A percentile compares a stretch with the other conserved stretches of the same genome.
Conservation (phyloP, 1,140 invertebrate genomes). For the Heliconius melpomene region DNA sequence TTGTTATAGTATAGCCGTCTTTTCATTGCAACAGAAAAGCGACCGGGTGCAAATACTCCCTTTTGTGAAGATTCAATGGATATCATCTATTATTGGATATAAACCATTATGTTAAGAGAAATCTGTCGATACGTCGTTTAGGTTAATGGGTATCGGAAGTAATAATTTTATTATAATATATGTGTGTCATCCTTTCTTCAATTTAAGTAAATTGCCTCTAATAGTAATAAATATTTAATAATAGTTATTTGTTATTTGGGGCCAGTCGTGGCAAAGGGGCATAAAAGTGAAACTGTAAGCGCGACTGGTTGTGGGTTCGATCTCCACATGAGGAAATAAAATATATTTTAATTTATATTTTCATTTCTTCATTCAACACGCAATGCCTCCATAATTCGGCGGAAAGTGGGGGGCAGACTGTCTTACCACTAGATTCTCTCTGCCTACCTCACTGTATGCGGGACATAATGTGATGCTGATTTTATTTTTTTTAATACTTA, state of each 20-base stretch:
- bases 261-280: too few species aligned
- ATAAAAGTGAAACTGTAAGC: too few species aligned
- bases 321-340: too few species aligned
- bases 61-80: slow-evolving; percentile 5
- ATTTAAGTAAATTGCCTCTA: not conserved
- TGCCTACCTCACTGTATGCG: too few species aligned
- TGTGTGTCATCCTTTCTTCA: slow-evolving; percentile 2
- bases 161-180: slow-evolving; percentile 19
- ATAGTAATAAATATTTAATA: not conserved
- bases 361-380: too few species aligned
- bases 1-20: not conserved
- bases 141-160: slow-evolving; percentile 1
- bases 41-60: not conserved
- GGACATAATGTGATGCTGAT: too few species aligned
- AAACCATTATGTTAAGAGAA: not conserved
- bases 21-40: not conserved
- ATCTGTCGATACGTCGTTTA: slow-evolving; percentile 1
- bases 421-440: too few species aligned
- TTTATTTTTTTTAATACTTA: too few species aligned
- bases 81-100: not conserved
- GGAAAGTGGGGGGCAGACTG: too few species aligned
- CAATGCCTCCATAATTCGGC: too few species aligned
- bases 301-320: too few species aligned
- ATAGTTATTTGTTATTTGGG: not conserved
- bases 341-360: too few species aligned